A percentile compares a stretch with the other conserved stretches of the same genome.
These are phyloP conservation scores for Spialia ferax DNA, from an alignment of 2,888 invertebrate genomes.

Conservation along the genomic window DNA sequence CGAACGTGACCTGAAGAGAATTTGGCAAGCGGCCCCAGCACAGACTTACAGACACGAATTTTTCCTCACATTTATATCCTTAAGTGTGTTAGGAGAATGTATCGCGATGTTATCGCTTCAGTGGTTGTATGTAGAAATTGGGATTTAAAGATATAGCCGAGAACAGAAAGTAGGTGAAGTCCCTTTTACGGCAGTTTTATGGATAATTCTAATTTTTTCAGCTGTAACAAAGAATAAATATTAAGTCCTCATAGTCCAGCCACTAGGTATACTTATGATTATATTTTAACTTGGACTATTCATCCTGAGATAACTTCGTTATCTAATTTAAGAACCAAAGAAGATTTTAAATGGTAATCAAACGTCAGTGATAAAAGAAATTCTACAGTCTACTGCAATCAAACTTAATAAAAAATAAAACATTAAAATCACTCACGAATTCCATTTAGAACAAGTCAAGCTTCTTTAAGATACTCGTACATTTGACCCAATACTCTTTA, in stretches of 20 bases:
- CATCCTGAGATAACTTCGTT: no score
- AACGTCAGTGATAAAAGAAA: no score
- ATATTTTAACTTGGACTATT: no score
- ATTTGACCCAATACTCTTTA: not conserved
- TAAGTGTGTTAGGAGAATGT: slow-evolving; percentile 40
- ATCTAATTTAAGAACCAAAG: no score
- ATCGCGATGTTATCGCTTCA: slow-evolving; percentile 27
- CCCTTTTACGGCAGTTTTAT: slow-evolving; percentile 12
- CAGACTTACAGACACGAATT: slow-evolving; percentile 43
- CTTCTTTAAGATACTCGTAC: no score
- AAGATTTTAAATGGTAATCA: no score
- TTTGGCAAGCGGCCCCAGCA: slow-evolving; percentile 66
- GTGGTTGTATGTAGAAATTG: slow-evolving; percentile 12
- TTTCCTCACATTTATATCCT: slow-evolving; percentile 39
- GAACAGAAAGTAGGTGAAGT: not conserved
- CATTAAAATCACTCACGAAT: no score
- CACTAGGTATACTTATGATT: not conserved
- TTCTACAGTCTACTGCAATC: no score
- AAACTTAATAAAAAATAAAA: not conserved
- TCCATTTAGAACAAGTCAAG: no score
- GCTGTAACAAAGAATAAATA: slow-evolving; percentile 2
- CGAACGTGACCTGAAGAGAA: slow-evolving; percentile 64
- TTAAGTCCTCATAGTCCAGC: not conserved
- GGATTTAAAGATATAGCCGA: slow-evolving; percentile 10
- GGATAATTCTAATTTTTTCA: not conserved